Evolutionary conservation across 2,797 vertebrate genomes (phyloP).

Genomic region (Notamacropus eugenii): DNA sequence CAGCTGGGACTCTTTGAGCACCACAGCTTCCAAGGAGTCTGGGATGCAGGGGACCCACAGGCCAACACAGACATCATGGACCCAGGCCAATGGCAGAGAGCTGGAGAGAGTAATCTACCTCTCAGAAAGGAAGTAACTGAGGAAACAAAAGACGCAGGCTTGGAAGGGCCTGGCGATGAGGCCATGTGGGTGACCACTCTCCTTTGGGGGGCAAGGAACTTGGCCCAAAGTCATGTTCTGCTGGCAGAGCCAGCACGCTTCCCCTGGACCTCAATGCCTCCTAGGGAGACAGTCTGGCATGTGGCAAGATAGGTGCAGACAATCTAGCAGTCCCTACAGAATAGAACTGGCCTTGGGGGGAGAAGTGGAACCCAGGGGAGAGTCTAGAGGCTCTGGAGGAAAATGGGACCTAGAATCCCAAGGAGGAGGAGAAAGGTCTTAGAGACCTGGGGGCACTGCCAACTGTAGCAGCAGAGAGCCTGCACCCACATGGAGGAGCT

Average conservation of each 20-base stretch:
- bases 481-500: background rate
- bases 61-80: too few species aligned
- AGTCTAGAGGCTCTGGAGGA: too few species aligned
- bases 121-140: rapidly evolving
- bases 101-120: background rate
- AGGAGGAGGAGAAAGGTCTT: background rate
- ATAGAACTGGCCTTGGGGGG: background rate
- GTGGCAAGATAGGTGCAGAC: background rate
- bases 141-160: too few species aligned
- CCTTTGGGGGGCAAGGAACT: background rate
- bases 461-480: background rate
- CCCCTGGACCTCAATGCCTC: background rate
- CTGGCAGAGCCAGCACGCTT: too few species aligned
- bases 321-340: background rate
- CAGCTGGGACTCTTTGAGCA: too few species aligned
- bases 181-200: too few species aligned
- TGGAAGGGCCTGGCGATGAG: background rate
- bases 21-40: too few species aligned
- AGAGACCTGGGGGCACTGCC: background rate
- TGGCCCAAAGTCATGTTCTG: background rate
- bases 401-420: background rate
- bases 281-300: background rate
- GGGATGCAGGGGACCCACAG: too few species aligned
- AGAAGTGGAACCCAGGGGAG: too few species aligned
- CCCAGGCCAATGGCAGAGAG: background rate